Conservation (phyloP, 1,140 invertebrate species). For the Bombus turneri region DNA sequence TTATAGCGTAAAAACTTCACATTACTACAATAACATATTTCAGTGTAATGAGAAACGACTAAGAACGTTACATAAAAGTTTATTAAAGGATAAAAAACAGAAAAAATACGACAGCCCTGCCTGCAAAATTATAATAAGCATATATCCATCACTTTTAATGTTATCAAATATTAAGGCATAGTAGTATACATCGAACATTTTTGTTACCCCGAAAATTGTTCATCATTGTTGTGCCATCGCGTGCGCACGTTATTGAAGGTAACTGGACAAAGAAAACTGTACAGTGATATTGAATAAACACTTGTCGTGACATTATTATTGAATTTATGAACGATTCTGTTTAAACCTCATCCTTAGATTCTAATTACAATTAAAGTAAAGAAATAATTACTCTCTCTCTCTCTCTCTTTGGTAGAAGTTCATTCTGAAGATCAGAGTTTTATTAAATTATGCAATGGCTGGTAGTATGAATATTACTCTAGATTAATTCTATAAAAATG, state of each 20-base stretch:
- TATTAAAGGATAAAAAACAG: constrained; percentile 38
- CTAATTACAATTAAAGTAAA: background rate
- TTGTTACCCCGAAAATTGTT: constrained; percentile 73
- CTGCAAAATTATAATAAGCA: constrained; percentile 65
- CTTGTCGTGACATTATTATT: constrained; percentile 77
- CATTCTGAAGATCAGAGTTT: background rate
- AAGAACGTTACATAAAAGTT: constrained; percentile 66
- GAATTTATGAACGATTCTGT: constrained; percentile 18
- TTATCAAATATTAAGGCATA: constrained; percentile 60
- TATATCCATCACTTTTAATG: constrained; percentile 56
- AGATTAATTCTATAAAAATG: background rate
- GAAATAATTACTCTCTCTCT: background rate
- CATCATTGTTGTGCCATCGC: constrained; percentile 80
- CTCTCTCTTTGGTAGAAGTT: background rate
- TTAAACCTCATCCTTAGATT: constrained; percentile 13
- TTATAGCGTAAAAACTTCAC: constrained; percentile 74
- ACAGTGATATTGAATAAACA: constrained; percentile 82
- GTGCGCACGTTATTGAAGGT: constrained; percentile 77
- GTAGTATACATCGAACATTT: constrained; percentile 64
- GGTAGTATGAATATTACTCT: background rate
- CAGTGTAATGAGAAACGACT: constrained; percentile 67
- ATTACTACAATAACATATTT: constrained; percentile 73
- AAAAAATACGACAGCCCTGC: constrained; percentile 57
- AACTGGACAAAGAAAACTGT: constrained; percentile 80
- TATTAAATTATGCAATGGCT: background rate